A percentile compares a stretch with the other conserved stretches of the same genome.
These are phyloP conservation scores for Xiphydria camelus DNA, from an alignment of 2,888 invertebrate species.

Conservation along the genomic window DNA sequence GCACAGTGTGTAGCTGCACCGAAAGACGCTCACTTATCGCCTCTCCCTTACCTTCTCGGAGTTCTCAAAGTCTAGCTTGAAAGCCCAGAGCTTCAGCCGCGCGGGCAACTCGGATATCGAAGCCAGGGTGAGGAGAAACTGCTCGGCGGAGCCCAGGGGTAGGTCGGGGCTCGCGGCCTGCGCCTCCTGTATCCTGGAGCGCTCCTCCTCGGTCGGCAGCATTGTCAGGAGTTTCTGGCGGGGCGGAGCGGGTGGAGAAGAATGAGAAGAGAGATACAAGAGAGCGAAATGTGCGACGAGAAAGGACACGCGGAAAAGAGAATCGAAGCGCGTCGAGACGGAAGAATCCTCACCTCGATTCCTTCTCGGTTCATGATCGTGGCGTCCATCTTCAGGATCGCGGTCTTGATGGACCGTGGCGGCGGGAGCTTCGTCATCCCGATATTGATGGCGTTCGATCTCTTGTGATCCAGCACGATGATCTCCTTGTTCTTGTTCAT, in stretches of 20 bases:
- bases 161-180: conserved; percentile 89
- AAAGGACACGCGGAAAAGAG: too few species aligned
- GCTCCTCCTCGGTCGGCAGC: conserved; percentile 97
- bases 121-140: conserved; percentile 94
- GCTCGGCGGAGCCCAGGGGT: conserved; percentile 94
- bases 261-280: not conserved
- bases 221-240: conserved; percentile 87
- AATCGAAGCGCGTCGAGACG: too few species aligned
- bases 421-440: conserved; percentile 99
- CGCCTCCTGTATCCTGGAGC: conserved; percentile 94
- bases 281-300: not conserved
- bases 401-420: conserved; percentile 97
- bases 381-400: conserved; percentile 98
- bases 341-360: conserved; percentile 83
- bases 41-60: conserved; percentile 82
- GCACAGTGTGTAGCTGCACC: too few species aligned
- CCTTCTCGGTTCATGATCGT: conserved; percentile 98
- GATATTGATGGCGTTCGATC: conserved; percentile 99
- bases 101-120: conserved; percentile 95
- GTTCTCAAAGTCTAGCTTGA: conserved; percentile 97
- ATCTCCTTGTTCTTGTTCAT: conserved; percentile 86
- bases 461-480: conserved; percentile 92
- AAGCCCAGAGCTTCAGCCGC: conserved; percentile 94
- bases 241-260: conserved; percentile 22
- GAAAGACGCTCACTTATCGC: too few species aligned